Evolutionary conservation across 1,140 invertebrate species (phyloP).

Genomic region (Halyomorpha halys): DNA sequence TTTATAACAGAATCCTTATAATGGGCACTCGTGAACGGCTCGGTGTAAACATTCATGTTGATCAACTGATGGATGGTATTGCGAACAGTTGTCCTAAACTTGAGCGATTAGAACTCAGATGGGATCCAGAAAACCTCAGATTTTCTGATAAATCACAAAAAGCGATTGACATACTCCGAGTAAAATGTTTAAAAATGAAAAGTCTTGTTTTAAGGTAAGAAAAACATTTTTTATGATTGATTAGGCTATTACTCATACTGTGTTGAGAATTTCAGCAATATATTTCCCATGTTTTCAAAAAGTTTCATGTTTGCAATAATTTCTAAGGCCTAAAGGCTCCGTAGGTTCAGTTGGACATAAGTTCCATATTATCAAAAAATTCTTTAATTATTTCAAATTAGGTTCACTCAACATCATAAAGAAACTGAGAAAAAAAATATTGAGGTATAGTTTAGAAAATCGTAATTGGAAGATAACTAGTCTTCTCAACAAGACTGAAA

Average conservation of each 20-base stretch:
- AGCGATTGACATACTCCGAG: slow-evolving; percentile 79
- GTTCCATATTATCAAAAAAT: too few relatives aligned
- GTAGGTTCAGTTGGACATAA: too few relatives aligned
- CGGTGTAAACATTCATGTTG: slow-evolving; percentile 91
- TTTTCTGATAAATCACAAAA: slow-evolving; percentile 99
- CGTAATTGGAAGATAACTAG: too few relatives aligned
- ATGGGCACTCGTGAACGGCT: slow-evolving; percentile 95
- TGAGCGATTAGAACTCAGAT: slow-evolving; percentile 86
- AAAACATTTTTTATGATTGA: background rate
- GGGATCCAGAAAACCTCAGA: slow-evolving; percentile 96
- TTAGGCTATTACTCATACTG: background rate
- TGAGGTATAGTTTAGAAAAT: too few relatives aligned
- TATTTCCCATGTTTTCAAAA: too few relatives aligned
- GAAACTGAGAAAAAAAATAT: too few relatives aligned
- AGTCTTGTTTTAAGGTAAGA: slow-evolving; percentile 70
- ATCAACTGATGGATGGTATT: slow-evolving; percentile 95
- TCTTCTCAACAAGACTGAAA: too few relatives aligned
- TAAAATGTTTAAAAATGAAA: slow-evolving; percentile 75
- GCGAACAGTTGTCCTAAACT: slow-evolving; percentile 83
- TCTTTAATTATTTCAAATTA: too few relatives aligned
- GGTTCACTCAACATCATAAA: too few relatives aligned
- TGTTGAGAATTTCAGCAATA: too few relatives aligned
- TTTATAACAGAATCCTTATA: slow-evolving; percentile 82
- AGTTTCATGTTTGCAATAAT: background rate
- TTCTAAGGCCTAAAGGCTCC: too few relatives aligned